Conservation (phyloP, 2,888 invertebrate species). For the Phlogophora meticulosa region DNA sequence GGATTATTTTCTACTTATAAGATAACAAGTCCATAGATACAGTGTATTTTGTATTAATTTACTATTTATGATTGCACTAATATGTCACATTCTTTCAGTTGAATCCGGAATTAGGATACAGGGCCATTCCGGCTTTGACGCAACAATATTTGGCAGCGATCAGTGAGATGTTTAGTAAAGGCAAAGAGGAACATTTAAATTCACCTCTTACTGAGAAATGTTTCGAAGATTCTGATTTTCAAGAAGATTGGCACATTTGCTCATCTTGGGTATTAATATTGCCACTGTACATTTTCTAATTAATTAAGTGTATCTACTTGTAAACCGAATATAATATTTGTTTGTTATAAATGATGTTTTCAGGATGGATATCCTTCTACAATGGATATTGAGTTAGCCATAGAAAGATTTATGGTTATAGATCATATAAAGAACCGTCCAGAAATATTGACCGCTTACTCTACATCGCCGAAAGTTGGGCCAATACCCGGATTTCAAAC, state of each 20-base stretch:
- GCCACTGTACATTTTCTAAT: neutral
- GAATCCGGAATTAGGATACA: slow-evolving; percentile 83
- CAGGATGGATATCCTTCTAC: slow-evolving; percentile 88
- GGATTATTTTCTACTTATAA: neutral
- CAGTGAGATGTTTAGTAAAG: slow-evolving; percentile 77
- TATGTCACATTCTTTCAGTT: slow-evolving; percentile 70
- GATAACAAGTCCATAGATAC: neutral
- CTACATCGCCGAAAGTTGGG: slow-evolving; percentile 74
- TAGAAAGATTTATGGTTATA: slow-evolving; percentile 90
- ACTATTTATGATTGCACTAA: neutral
- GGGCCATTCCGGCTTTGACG: slow-evolving; percentile 85
- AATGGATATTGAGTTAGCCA: slow-evolving; percentile 92
- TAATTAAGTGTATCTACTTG: no score
- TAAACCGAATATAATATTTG: neutral
- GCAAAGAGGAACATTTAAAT: slow-evolving; percentile 77
- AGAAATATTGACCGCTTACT: slow-evolving; percentile 78
- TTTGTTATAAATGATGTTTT: slow-evolving; percentile 46
- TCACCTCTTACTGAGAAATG: slow-evolving; percentile 82
- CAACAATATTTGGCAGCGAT: slow-evolving; percentile 82
- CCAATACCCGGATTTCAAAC: slow-evolving; percentile 88
- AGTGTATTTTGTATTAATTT: slow-evolving; percentile 3
- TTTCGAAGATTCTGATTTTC: slow-evolving; percentile 82
- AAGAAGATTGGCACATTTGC: slow-evolving; percentile 83
- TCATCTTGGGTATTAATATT: slow-evolving; percentile 79
- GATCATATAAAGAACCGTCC: slow-evolving; percentile 85